Conservation (phyloP, 2,797 vertebrate genomes). For the Lagothrix lagotricha region DNA sequence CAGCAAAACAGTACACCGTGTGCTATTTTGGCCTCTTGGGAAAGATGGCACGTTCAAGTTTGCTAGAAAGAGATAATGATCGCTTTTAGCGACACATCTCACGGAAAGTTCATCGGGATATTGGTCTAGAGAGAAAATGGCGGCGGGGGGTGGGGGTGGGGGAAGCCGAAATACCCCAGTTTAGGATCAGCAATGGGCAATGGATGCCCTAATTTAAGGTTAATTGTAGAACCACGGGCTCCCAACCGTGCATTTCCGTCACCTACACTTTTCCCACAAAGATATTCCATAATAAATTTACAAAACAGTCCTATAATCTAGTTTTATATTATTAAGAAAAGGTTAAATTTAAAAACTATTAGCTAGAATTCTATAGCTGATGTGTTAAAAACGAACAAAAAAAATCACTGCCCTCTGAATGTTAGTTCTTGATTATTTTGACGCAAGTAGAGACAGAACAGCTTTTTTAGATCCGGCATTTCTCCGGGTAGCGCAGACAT, state of each 20-base stretch:
- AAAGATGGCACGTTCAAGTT: slow-evolving; percentile 64
- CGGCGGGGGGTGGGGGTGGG: neutral
- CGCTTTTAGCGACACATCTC: slow-evolving; percentile 48
- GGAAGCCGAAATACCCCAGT: slow-evolving; percentile 31
- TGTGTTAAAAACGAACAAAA: slow-evolving; percentile 36
- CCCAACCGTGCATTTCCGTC: slow-evolving; percentile 54
- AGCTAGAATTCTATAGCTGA: slow-evolving; percentile 40
- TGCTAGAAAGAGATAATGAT: slow-evolving; percentile 70
- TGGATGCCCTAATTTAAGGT: slow-evolving; percentile 52
- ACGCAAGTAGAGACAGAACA: slow-evolving; percentile 38
- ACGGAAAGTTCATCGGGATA: slow-evolving; percentile 51
- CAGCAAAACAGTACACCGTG: slow-evolving; percentile 46
- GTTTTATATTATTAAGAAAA: slow-evolving; percentile 48
- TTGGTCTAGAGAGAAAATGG: slow-evolving; percentile 67
- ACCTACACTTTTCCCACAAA: slow-evolving; percentile 23
- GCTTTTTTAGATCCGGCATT: slow-evolving; percentile 40
- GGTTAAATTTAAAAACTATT: slow-evolving; percentile 34
- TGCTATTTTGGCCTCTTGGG: slow-evolving; percentile 51
- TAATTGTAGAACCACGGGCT: slow-evolving; percentile 1
- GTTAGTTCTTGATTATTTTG: slow-evolving; percentile 55
- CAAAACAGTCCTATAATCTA: neutral
- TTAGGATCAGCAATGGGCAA: slow-evolving; percentile 57
- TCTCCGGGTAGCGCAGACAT: neutral
- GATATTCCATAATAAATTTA: slow-evolving; percentile 32
- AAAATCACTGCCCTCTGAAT: slow-evolving; percentile 26